A percentile compares a stretch with the other conserved stretches of the same genome.
Evolutionary conservation across 2,113 vertebrate genomes (phyloP).

Genomic region (Cettia cetti): DNA sequence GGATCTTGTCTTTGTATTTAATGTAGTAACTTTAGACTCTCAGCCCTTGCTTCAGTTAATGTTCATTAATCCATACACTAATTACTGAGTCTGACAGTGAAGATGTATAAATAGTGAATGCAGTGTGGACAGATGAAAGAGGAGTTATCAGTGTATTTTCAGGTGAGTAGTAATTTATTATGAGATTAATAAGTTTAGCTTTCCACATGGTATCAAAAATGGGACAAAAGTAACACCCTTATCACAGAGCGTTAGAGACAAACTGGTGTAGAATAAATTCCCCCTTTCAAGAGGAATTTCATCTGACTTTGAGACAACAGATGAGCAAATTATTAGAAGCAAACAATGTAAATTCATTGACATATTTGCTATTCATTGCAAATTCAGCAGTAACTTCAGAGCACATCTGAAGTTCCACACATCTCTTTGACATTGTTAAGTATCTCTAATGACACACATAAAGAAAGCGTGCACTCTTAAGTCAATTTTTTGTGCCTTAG

Average conservation of each 20-base stretch:
- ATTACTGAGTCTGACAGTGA: background rate
- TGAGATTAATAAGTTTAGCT: background rate
- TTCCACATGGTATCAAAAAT: background rate
- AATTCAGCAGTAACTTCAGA: slow-evolving; percentile 7
- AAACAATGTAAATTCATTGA: background rate
- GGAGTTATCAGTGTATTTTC: background rate
- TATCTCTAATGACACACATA: background rate
- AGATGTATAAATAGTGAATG: background rate
- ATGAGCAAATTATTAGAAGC: background rate
- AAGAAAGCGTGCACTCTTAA: background rate
- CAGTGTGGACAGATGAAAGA: background rate
- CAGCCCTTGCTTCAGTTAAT: background rate
- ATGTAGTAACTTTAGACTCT: background rate
- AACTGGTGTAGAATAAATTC: background rate
- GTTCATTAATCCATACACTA: background rate
- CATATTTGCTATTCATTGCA: background rate
- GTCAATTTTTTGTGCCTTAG: background rate
- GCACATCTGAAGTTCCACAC: background rate
- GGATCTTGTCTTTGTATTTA: background rate
- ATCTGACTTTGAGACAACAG: background rate
- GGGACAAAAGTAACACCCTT: background rate
- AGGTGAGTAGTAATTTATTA: background rate
- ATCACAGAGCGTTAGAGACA: background rate
- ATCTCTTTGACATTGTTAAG: background rate
- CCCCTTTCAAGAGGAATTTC: background rate